Evolutionary conservation across 2,888 invertebrate species (phyloP).

Genomic region (Thymelicus acteon): DNA sequence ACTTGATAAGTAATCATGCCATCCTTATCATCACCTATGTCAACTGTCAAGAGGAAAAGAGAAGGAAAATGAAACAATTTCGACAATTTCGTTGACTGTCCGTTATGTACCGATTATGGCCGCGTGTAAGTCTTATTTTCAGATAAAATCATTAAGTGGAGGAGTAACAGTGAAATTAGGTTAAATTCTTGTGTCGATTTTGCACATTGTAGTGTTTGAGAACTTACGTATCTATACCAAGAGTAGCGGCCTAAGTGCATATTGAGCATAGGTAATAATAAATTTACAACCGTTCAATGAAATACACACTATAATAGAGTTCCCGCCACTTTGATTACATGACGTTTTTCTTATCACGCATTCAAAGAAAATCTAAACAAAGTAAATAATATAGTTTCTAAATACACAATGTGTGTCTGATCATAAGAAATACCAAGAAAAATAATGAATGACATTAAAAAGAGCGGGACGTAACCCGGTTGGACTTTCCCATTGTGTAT

Average conservation of each 20-base stretch:
- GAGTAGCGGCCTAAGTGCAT: not conserved
- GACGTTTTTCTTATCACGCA: constrained; percentile 8
- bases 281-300: constrained; percentile 3
- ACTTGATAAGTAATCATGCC: constrained; percentile 48
- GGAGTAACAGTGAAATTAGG: not conserved
- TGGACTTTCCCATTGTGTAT: constrained; percentile 75
- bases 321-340: constrained; percentile 67
- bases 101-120: constrained; percentile 44
- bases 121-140: constrained; percentile 33
- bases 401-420: not conserved
- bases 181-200: not conserved
- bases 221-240: not conserved
- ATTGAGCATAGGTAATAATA: constrained; percentile 3
- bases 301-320: constrained; percentile 44
- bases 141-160: not conserved
- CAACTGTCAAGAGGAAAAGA: constrained; percentile 52
- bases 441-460: constrained; percentile 73
- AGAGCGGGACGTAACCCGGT: constrained; percentile 78
- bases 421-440: constrained; percentile 16
- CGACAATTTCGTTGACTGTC: constrained; percentile 48
- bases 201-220: not conserved
- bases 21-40: constrained; percentile 48
- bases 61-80: constrained; percentile 54
- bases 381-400: not conserved
- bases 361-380: not conserved